phyloP scores from a whole-genome alignment of 2,888 invertebrate species.

The Tetranychus truncatus region DNA sequence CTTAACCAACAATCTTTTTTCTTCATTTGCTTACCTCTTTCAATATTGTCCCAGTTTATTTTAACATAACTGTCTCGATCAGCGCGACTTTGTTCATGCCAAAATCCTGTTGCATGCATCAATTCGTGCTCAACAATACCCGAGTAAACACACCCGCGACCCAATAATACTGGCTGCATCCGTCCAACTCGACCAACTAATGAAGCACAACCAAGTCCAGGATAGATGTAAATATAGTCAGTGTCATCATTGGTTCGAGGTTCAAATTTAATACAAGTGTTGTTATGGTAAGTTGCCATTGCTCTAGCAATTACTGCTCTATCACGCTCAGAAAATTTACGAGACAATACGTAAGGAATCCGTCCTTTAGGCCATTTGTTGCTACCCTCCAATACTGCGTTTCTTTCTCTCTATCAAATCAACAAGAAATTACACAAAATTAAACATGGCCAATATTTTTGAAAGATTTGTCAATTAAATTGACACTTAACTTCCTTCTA shows the following conservation, averaged over 20 bases:
- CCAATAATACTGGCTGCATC: slow-evolving; percentile 17
- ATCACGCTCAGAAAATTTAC: slow-evolving; percentile 11
- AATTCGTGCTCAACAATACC: slow-evolving; percentile 23
- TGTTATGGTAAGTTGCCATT: slow-evolving; percentile 28
- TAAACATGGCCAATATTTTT: no score
- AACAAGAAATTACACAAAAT: background rate
- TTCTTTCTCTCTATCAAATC: slow-evolving; percentile 39
- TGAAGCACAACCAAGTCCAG: slow-evolving; percentile 18
- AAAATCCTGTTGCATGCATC: slow-evolving; percentile 22
- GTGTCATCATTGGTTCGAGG: slow-evolving; percentile 1
- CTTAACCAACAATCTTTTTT: background rate
- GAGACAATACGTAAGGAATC: slow-evolving; percentile 14
- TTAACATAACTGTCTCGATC: slow-evolving; percentile 22
- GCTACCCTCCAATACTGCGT: slow-evolving; percentile 28
- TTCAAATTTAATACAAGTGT: slow-evolving; percentile 30
- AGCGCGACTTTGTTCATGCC: slow-evolving; percentile 21
- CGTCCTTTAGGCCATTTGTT: slow-evolving; percentile 10
- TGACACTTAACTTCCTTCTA: no score
- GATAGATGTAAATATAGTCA: slow-evolving; percentile 12
- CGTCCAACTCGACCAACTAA: slow-evolving; percentile 17
- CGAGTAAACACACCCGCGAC: slow-evolving; percentile 13
- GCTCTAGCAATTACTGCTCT: slow-evolving; percentile 11
- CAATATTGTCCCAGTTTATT: slow-evolving; percentile 19
- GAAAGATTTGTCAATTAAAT: no score
- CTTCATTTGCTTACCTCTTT: slow-evolving; percentile 2